Evolutionary conservation across 2,888 invertebrate genomes (phyloP).

Genomic region (Cerceris rybyensis): DNA sequence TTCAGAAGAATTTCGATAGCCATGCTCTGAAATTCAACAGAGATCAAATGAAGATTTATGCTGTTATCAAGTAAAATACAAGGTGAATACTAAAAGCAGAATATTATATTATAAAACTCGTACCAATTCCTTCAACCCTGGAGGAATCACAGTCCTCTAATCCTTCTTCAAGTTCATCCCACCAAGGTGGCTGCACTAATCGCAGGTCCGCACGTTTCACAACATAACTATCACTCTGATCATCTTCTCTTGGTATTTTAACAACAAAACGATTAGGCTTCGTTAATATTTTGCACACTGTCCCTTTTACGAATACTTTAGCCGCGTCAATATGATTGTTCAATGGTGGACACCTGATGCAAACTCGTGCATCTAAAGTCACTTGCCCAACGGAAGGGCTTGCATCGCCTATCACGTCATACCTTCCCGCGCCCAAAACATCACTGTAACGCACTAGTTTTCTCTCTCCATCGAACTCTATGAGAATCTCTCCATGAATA

Average conservation of each 20-base stretch:
- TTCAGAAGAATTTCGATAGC: constrained; percentile 78
- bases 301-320: constrained; percentile 92
- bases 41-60: not conserved
- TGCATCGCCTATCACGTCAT: constrained; percentile 96
- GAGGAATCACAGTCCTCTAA: constrained; percentile 81
- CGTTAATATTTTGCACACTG: constrained; percentile 87
- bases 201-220: constrained; percentile 95
- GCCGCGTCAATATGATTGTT: constrained; percentile 86
- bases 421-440: constrained; percentile 90
- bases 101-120: constrained; percentile 11
- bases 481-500: constrained; percentile 87
- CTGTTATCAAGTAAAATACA: no score
- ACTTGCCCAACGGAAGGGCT: constrained; percentile 94
- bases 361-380: constrained; percentile 90
- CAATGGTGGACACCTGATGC: constrained; percentile 86
- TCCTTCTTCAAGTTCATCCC: constrained; percentile 93
- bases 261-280: constrained; percentile 88
- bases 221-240: constrained; percentile 84
- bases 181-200: constrained; percentile 96
- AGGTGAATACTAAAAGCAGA: no score
- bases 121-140: constrained; percentile 76
- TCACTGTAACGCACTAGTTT: constrained; percentile 88
- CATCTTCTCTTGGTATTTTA: constrained; percentile 83
- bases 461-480: constrained; percentile 91
- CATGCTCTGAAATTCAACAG: constrained; percentile 68